These are phyloP conservation scores for Eriocheir sinensis DNA, from an alignment of 1,140 invertebrate species.

Conservation along the genomic window DNA sequence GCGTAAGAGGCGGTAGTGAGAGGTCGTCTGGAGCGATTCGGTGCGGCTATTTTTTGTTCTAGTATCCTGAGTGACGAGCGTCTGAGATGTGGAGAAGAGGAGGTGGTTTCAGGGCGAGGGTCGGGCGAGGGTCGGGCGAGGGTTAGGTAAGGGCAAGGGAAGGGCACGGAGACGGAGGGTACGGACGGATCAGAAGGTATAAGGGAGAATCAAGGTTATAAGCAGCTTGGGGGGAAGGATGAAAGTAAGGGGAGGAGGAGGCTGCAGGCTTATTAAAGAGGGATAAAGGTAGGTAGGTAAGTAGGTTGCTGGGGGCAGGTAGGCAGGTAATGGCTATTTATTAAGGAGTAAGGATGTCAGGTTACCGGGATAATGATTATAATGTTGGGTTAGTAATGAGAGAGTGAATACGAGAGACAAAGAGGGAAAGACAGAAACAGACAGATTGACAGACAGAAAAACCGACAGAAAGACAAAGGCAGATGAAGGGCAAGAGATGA, in stretches of 20 bases:
- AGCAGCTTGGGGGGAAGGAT: too few relatives aligned
- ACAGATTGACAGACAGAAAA: neutral
- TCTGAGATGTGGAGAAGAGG: constrained; percentile 53
- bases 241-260: too few relatives aligned
- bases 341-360: too few relatives aligned
- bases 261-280: too few relatives aligned
- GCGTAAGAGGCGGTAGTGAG: constrained; percentile 30
- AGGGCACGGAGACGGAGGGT: neutral
- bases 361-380: too few relatives aligned
- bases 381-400: too few relatives aligned
- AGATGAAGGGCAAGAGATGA: neutral
- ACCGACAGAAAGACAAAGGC: neutral
- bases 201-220: too few relatives aligned
- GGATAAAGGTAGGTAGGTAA: too few relatives aligned
- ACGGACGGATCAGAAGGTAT: too few relatives aligned
- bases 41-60: constrained; percentile 53
- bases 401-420: too few relatives aligned
- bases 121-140: neutral
- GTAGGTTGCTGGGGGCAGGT: too few relatives aligned
- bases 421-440: neutral
- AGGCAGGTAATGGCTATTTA: too few relatives aligned
- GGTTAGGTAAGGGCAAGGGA: neutral
- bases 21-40: constrained; percentile 8
- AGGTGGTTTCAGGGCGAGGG: neutral
- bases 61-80: constrained; percentile 52